Base-by-base conservation (phyloP, 2,888 invertebrate species). In the Choristoneura rosaceana region DNA sequence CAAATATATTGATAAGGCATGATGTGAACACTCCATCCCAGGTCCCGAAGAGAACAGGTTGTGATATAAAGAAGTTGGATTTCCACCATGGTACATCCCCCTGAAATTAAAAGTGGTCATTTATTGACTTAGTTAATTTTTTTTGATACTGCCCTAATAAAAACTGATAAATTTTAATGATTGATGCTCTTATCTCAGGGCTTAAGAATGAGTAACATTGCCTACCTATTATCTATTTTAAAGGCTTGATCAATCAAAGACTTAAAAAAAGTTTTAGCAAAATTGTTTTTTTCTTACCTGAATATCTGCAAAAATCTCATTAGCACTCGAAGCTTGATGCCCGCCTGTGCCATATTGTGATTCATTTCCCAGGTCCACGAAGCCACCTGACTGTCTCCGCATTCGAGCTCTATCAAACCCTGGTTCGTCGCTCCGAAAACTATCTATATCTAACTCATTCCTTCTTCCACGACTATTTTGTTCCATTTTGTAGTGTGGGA, bases 11-110 rank as follows among this genome's bases (percentile, higher is more conserved):
- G 85, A 99, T 98, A 82, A 99, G 96, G 87, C 99, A 99, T 67
- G 99, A 98, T 70, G 99, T 99, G 88, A 99, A 99, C 8, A 99
- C 99, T 76, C 99, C 99, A 92, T 99, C 99, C 98, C 98, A 99
- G 0, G 99, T 98, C 14, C 99, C 99, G 94, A 99, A 99, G 67
- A 99, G 94, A 69, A 99, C 97, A 47, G 98, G 99, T 89, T 99
- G 98, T 45, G 98, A 98, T 90, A 99, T 97, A 87, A 99, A 98
- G 91, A 99, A 99, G 87, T 99, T 98, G 43, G 98, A 97, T 91
- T 98, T 98, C 98, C 98, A 99, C 99, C 99, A 99, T 66, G 98
- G 98, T 78, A 96, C 96, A 82, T 96, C 96, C 78, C 96, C 97
- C 97, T 97, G 87, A 64, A 64, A 64, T 64, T 15, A 5, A 64